Conservation (phyloP, 2,888 invertebrate species). For the Liodrosophila aerea region DNA sequence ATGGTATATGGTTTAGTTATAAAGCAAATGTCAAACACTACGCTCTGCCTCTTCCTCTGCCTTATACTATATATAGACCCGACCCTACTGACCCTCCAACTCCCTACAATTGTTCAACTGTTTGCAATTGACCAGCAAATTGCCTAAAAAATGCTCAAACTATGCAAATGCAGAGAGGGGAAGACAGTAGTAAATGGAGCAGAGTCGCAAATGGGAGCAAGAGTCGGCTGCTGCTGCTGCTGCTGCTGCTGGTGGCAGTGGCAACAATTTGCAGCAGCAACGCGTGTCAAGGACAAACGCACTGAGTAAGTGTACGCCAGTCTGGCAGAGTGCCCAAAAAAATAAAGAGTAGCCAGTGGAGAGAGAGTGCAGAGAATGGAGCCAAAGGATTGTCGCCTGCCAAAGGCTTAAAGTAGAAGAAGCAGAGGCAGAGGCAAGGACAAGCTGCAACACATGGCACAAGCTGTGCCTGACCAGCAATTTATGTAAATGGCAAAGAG, state of each 20-base stretch:
- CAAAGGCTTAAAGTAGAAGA: constrained; percentile 41
- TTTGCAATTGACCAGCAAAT: constrained; percentile 60
- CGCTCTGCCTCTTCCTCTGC: not conserved
- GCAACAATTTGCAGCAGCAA: constrained; percentile 20
- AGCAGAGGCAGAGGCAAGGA: constrained; percentile 30
- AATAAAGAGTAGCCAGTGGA: not conserved
- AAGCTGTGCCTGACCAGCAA: constrained; percentile 28
- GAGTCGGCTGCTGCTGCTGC: constrained; percentile 4
- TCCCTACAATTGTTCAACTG: too few species aligned
- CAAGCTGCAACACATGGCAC: constrained; percentile 53
- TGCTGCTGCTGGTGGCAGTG: too few species aligned
- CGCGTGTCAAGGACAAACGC: constrained; percentile 68
- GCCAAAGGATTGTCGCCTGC: constrained; percentile 14
- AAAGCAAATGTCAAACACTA: constrained; percentile 18
- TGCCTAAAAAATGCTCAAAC: too few species aligned
- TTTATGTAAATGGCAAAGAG: constrained; percentile 51
- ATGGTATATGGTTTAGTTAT: constrained; percentile 2
- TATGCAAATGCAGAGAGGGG: constrained; percentile 17
- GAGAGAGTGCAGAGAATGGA: not conserved
- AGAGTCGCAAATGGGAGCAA: not conserved
- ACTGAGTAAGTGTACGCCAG: constrained; percentile 14
- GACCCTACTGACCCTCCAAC: too few species aligned
- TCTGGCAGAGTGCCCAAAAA: constrained; percentile 50
- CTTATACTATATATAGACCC: too few species aligned
- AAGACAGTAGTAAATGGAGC: not conserved